Conservation (phyloP, 2,888 invertebrate species). For the Stratiomys singularior region DNA sequence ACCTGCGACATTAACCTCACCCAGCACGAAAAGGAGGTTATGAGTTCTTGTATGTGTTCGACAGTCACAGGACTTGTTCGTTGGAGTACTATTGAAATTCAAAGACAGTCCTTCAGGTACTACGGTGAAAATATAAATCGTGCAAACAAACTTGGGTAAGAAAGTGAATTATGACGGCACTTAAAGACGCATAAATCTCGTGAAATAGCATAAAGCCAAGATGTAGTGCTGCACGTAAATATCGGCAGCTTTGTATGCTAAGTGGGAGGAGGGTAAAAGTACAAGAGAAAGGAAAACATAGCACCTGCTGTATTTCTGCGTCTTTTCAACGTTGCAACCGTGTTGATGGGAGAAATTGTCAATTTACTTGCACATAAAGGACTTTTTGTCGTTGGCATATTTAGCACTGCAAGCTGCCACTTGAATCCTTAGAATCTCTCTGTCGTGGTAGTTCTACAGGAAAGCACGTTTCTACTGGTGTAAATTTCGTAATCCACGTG, state of each 20-base stretch:
- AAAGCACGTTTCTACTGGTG: background rate
- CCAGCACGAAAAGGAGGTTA: background rate
- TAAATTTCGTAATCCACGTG: background rate
- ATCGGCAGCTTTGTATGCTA: background rate
- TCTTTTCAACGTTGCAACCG: background rate
- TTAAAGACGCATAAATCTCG: constrained; percentile 38
- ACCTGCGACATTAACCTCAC: background rate
- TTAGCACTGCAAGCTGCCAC: background rate
- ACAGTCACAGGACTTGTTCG: background rate
- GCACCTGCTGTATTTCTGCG: background rate
- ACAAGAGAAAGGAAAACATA: background rate
- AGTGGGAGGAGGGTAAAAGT: background rate
- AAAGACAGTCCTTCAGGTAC: background rate
- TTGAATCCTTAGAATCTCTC: background rate
- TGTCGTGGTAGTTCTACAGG: background rate
- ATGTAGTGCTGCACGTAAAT: constrained; percentile 19
- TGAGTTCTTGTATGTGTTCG: background rate
- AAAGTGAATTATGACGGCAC: constrained; percentile 42
- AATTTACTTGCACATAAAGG: constrained; percentile 28
- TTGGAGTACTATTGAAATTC: constrained; percentile 17
- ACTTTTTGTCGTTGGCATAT: background rate
- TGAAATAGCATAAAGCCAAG: constrained; percentile 18
- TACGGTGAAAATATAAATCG: background rate
- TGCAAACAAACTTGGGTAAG: constrained; percentile 29
- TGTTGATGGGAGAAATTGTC: constrained; percentile 4